A percentile compares a stretch with the other conserved stretches of the same genome.
Conservation (phyloP, 2,113 vertebrate species). For the Brachypteracias leptosomus region DNA sequence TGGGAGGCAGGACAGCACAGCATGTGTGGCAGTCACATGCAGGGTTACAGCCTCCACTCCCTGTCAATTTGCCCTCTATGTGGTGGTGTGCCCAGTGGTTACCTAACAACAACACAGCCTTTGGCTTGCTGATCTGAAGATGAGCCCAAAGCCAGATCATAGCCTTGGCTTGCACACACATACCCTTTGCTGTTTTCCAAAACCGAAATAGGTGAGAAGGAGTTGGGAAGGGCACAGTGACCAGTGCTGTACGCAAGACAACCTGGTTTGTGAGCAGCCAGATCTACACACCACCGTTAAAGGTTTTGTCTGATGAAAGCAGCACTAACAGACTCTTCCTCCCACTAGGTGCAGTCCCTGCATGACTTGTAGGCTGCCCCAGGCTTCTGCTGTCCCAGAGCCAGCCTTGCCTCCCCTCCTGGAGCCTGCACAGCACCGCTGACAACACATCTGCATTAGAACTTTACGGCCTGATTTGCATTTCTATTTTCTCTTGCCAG, state of each 20-base stretch:
- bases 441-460: slow-evolving; percentile 43
- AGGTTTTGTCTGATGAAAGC: not conserved
- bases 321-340: not conserved
- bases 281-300: not conserved
- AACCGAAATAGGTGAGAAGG: not conserved
- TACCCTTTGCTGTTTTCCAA: not conserved
- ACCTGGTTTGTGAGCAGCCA: not conserved
- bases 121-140: not conserved
- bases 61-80: not conserved
- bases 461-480: slow-evolving; percentile 48
- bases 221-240: not conserved
- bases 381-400: not conserved
- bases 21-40: not conserved
- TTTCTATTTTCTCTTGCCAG: slow-evolving; percentile 54
- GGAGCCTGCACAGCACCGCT: not conserved
- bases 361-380: not conserved
- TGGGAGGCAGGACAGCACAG: not conserved
- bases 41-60: not conserved
- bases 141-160: not conserved
- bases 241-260: fast-evolving
- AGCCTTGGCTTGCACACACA: not conserved
- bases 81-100: not conserved
- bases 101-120: not conserved
- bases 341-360: fast-evolving
- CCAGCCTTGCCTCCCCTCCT: not conserved